Base-by-base conservation (phyloP, 2,797 vertebrate genomes). In the Macropodus opercularis region DNA sequence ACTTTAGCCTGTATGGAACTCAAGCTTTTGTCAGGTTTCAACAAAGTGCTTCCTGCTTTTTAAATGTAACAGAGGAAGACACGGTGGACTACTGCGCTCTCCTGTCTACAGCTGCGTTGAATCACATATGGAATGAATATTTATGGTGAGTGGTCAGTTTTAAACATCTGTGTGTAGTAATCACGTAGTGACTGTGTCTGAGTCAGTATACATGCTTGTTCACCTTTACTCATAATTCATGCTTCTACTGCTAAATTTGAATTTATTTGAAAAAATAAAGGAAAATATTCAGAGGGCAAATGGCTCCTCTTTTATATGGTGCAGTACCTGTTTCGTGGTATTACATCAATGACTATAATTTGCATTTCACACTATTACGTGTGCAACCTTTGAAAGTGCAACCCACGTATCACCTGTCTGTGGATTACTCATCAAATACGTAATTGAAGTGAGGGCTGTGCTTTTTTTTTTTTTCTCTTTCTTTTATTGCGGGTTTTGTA, bases 91-190 rank as follows among this genome's bases (percentile, higher is more conserved):
- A 8, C 43, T 18, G 19, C 0, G 3, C 35, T 12, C 2, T 4
- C 11, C 32, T 42, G 7, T 29, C n/a, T 34, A 13, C 69, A 63
- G 70, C 79, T 67, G 80, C 18, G 34, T 47, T 35, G 17, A 41
- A n/a, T 31, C 32, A 64, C 36, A 11, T 1, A 26, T 21, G 5
- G 49, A 43, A 40, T 46, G 52, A 54, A 39, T 11, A 23, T 17
- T 63, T 11, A 72, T 36, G 75, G 82, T 86, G 67, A 86, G 84
- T 70, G 41, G 52, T 63, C 8, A 9, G 54, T 48, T 9, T 59
- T 71, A 54, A 72, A 76, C 63, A 76, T 57, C 64, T 81, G 60
- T 54, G 53, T 36, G 47, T 6, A 23, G 13, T 17, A n/a, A 54
- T 54, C 57, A 26, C 19, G n/a, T 6, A 3, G 29, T 17, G 35